These are phyloP conservation scores for Panurus biarmicus DNA, from an alignment of 2,113 vertebrate species.

Conservation along the genomic window DNA sequence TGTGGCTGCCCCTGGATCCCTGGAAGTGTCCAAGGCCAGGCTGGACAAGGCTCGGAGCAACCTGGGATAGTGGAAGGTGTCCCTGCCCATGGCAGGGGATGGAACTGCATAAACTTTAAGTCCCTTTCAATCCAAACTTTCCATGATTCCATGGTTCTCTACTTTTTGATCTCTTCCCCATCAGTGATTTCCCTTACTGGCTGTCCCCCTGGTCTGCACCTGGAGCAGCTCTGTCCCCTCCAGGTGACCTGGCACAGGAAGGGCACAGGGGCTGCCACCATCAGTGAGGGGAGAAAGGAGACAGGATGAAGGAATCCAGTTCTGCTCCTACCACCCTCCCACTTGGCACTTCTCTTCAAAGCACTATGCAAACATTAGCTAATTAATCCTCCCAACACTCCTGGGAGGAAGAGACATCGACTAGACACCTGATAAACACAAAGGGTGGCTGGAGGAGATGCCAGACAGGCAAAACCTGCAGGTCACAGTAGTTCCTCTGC, in stretches of 20 bases:
- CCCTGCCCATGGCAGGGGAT: background rate
- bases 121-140: background rate
- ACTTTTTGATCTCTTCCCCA: background rate
- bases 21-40: background rate
- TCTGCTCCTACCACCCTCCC: background rate
- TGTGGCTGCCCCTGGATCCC: background rate
- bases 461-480: background rate
- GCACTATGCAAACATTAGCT: background rate
- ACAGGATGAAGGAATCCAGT: background rate
- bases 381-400: background rate
- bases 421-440: background rate
- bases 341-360: background rate
- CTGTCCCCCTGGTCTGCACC: background rate
- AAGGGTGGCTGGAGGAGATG: background rate
- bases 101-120: background rate
- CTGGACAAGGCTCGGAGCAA: fast-evolving
- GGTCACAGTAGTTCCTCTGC: background rate
- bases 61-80: background rate
- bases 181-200: background rate
- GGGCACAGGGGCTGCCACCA: background rate
- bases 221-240: background rate
- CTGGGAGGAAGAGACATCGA: background rate
- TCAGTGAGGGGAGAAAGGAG: background rate
- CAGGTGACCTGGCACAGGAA: background rate
- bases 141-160: background rate